Conservation (phyloP, 2,888 invertebrate genomes). For the Drosophila gaucha region DNA sequence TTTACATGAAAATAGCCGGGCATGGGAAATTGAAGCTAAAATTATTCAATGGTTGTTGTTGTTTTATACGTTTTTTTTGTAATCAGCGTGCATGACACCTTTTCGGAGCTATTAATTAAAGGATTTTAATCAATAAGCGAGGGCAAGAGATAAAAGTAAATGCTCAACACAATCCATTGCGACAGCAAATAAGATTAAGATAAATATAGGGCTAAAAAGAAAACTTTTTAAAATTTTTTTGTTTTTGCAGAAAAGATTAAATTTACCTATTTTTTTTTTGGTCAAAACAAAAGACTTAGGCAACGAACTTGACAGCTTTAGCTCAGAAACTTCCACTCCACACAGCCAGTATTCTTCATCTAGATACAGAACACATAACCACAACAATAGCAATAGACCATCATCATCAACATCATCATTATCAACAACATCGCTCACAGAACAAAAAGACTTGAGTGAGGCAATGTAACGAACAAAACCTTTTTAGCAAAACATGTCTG, state of each 20-base stretch:
- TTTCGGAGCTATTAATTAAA: conserved; percentile 39
- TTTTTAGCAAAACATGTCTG: conserved; percentile 23
- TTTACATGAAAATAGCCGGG: conserved; percentile 62
- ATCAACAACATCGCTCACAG: conserved; percentile 13
- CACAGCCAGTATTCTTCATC: neutral
- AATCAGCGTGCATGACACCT: conserved; percentile 45
- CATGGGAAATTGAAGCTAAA: conserved; percentile 33
- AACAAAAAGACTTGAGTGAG: conserved; percentile 46
- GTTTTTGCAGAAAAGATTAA: neutral
- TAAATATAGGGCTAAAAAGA: neutral
- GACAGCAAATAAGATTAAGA: conserved; percentile 2
- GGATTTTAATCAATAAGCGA: conserved; percentile 6
- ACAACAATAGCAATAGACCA: conserved; percentile 19
- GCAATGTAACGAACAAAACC: conserved; percentile 43
- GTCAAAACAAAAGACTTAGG: conserved; percentile 33
- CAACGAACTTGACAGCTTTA: conserved; percentile 30
- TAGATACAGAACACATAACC: conserved; percentile 13
- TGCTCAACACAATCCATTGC: conserved; percentile 29
- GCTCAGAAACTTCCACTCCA: neutral
- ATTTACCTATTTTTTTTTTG: neutral
- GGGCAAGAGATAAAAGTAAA: conserved; percentile 12
- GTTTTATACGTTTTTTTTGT: conserved; percentile 37
- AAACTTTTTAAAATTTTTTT: neutral
- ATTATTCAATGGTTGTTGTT: conserved; percentile 19
- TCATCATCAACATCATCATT: neutral